Evolutionary conservation across 2,113 vertebrate species (phyloP), one percentile per base, ranked within the genome.

Genomic region (Nycticorax nycticorax): DNA sequence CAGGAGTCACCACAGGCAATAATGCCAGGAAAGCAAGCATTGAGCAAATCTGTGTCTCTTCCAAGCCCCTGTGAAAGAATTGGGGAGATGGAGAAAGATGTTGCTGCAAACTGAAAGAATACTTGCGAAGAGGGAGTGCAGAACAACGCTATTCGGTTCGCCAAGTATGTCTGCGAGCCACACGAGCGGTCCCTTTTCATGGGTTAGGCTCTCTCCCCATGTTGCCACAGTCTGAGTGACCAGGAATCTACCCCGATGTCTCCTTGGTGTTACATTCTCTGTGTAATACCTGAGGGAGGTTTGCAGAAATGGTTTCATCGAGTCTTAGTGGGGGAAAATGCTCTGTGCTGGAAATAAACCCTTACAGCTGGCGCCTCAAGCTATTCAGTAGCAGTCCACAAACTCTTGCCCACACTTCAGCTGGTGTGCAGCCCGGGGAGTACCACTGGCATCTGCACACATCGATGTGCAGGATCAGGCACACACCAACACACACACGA

Each of bases 181-280:
- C 33, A 68, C 0, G 0, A 81, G 43, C 0, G 0, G 17, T 68
- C 62, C 75, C 84, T 91, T 92, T 85, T 86, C 39, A 66, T 1
- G 1, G 55, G 22, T 53, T 78, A 39, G 56, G 48, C 12, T 92
- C 88, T 94, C 39, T 67, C 21, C 77, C 66, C 48, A 60, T 56
- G 48, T 92, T 67, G 60, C 33, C 73, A 28, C 24, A 68, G 26
- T 67, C 39, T 43, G 37, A 81, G 60, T 56, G 83, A 80, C 84
- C 60, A 91, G 94, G 78, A 78, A 67, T 52, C 50, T 92, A 71
- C 41, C 39, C 21, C 0, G 0, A 4, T 33, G 10, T 83, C 85
- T 92, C 14, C 63, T 63, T 63, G 28, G 21, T 81, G 52, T 71
- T 67, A 33, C 8, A 16, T 78, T 87, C 67, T 33, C 52, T 62